A percentile compares a stretch with the other conserved stretches of the same genome.
phyloP scores from a whole-genome alignment of 1,140 invertebrate genomes.

The Cryptotermes secundus region DNA sequence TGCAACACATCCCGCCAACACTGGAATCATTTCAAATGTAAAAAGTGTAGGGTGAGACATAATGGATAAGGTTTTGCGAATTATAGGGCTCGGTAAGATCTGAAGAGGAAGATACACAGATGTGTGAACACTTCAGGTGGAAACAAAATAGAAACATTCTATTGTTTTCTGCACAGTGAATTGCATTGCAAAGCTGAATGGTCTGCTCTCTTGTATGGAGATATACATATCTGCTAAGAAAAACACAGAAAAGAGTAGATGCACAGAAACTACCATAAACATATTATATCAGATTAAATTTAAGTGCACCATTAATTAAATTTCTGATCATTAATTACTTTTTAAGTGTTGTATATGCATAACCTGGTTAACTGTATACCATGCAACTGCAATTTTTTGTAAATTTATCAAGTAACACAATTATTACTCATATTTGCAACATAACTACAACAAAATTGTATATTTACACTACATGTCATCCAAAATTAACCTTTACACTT shows the following conservation, averaged over 20 bases:
- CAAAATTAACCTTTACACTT: not conserved
- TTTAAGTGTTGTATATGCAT: too few relatives aligned
- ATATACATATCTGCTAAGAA: not conserved
- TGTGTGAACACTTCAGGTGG: not conserved
- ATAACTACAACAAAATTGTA: not conserved
- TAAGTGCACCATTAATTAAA: not conserved
- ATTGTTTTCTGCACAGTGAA: not conserved
- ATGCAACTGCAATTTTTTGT: too few relatives aligned
- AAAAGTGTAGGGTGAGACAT: not conserved
- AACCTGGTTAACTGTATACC: too few relatives aligned
- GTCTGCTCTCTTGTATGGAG: not conserved
- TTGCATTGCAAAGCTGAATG: not conserved
- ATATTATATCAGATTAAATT: too few relatives aligned
- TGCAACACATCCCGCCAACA: conserved; percentile 37
- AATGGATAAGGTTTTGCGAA: not conserved
- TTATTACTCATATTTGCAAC: not conserved
- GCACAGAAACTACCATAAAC: not conserved
- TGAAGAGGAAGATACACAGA: not conserved
- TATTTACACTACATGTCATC: not conserved
- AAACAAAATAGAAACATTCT: not conserved
- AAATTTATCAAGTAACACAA: too few relatives aligned
- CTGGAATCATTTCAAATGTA: not conserved
- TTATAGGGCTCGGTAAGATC: not conserved
- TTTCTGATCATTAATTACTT: too few relatives aligned
- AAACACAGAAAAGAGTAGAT: not conserved